Evolutionary conservation across 2,113 vertebrate species (phyloP).

Genomic region (Pteruthius melanotis): DNA sequence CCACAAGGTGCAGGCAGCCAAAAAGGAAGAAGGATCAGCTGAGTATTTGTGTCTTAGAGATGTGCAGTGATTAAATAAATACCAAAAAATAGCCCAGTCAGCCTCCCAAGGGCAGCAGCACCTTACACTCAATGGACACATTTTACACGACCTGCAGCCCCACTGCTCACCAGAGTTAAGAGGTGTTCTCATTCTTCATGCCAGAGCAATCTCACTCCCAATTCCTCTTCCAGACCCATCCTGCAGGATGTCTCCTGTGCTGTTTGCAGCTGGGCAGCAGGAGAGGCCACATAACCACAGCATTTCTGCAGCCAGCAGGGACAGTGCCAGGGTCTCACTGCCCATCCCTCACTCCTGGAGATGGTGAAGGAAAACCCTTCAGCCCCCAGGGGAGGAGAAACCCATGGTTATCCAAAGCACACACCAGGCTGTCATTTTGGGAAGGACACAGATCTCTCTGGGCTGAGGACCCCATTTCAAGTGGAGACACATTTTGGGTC

Average conservation of each 20-base stretch:
- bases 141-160: not conserved
- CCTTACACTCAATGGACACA: not conserved
- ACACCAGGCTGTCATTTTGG: not conserved
- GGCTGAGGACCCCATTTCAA: not conserved
- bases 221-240: not conserved
- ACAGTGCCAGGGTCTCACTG: not conserved
- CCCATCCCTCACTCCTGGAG: not conserved
- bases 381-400: not conserved
- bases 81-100: not conserved
- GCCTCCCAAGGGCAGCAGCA: not conserved
- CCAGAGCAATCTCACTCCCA: not conserved
- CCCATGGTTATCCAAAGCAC: not conserved
- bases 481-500: not conserved
- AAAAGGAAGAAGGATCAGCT: slow-evolving; percentile 9
- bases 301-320: not conserved
- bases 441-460: not conserved
- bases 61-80: not conserved
- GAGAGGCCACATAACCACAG: not conserved
- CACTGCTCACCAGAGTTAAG: not conserved
- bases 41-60: slow-evolving; percentile 18
- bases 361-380: not conserved
- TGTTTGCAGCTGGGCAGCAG: not conserved
- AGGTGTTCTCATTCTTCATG: not conserved
- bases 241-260: not conserved
- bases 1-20: slow-evolving; percentile 40